Percentiles rank a stretch among this genome's conserved stretches.
These are phyloP conservation scores for Drosophila mayaguana DNA, from an alignment of 2,888 invertebrate species.

Conservation along the genomic window DNA sequence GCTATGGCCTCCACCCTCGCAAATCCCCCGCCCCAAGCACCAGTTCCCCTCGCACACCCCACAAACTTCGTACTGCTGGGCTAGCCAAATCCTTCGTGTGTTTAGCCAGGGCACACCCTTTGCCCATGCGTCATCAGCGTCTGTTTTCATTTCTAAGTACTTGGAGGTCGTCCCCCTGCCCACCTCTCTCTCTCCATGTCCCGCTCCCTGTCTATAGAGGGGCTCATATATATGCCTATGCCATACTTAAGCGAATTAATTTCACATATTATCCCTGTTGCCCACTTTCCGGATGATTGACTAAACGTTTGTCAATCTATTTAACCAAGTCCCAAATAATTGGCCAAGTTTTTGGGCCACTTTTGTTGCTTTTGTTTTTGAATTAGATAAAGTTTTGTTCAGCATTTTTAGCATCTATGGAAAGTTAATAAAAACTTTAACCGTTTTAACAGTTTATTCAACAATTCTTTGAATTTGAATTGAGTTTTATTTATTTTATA, in stretches of 20 bases:
- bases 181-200: neutral
- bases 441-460: neutral
- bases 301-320: conserved; percentile 3
- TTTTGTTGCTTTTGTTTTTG: conserved; percentile 23
- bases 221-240: conserved; percentile 36
- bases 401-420: neutral
- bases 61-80: neutral
- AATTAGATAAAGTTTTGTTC: conserved; percentile 1
- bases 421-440: neutral
- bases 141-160: conserved; percentile 23
- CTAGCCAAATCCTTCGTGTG: conserved; percentile 37
- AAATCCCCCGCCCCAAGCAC: neutral
- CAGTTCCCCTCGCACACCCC: neutral
- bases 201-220: neutral
- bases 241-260: conserved; percentile 75
- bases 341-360: conserved; percentile 24
- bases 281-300: conserved; percentile 29
- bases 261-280: conserved; percentile 47
- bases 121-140: conserved; percentile 51
- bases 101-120: conserved; percentile 40
- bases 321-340: neutral
- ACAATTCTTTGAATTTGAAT: neutral
- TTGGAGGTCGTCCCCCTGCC: neutral
- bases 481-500: too few species aligned
- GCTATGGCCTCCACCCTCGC: conserved; percentile 27